phyloP scores from a whole-genome alignment of 2,797 vertebrate genomes.

The Siniperca obscura region DNA sequence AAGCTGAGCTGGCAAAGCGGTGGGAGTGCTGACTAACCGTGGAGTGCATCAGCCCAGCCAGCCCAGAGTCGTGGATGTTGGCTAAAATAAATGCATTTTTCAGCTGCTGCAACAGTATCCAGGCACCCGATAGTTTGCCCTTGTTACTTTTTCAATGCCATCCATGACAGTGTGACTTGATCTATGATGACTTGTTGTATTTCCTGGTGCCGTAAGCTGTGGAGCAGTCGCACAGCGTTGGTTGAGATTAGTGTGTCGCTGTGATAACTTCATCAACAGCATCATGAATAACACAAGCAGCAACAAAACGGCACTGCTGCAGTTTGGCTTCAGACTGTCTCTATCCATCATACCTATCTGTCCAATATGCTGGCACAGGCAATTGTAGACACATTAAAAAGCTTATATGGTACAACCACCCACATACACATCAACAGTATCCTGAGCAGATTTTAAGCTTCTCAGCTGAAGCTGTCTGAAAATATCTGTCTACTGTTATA shows the following conservation, averaged over 20 bases:
- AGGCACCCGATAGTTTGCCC: constrained; percentile 54
- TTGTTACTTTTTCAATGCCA: constrained; percentile 70
- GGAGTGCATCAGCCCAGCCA: constrained; percentile 67
- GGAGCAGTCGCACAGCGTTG: background rate
- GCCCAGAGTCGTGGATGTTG: constrained; percentile 51
- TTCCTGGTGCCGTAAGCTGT: constrained; percentile 30
- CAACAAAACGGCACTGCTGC: constrained; percentile 44
- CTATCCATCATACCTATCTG: constrained; percentile 62
- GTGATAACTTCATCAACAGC: constrained; percentile 59
- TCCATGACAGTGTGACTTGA: constrained; percentile 59
- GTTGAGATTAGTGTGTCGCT: constrained; percentile 26
- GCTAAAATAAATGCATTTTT: constrained; percentile 76
- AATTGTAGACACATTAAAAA: constrained; percentile 48
- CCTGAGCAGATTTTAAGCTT: constrained; percentile 34
- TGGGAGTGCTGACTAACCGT: constrained; percentile 76
- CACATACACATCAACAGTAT: constrained; percentile 41
- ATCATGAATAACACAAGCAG: constrained; percentile 55
- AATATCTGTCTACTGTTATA: constrained; percentile 34
- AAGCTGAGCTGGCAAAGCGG: constrained; percentile 80
- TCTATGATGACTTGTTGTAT: constrained; percentile 66
- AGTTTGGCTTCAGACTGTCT: constrained; percentile 48
- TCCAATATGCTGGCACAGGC: constrained; percentile 51
- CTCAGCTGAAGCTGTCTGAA: constrained; percentile 32
- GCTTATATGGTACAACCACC: constrained; percentile 49
- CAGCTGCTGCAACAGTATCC: constrained; percentile 49